These are phyloP conservation scores for Meloe dianella DNA, from an alignment of 2,888 invertebrate species.

Conservation along the genomic window DNA sequence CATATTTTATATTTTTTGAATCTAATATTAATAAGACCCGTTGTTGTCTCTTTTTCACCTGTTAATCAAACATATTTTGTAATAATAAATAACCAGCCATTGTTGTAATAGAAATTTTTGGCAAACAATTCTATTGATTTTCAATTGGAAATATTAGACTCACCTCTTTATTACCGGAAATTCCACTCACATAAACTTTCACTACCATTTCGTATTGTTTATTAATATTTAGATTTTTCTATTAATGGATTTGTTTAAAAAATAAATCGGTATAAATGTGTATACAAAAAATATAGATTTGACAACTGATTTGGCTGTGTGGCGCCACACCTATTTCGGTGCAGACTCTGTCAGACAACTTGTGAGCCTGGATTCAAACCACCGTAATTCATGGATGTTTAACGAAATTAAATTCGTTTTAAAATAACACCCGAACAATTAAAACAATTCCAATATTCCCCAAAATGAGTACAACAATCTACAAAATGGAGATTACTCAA, in stretches of 20 bases:
- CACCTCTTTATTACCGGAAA: conserved; percentile 94
- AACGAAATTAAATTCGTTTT: not conserved
- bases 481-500: not conserved
- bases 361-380: conserved; percentile 25
- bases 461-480: not conserved
- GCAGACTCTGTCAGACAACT: conserved; percentile 21
- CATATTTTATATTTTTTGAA: conserved; percentile 87
- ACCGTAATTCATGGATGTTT: not conserved
- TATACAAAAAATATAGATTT: conserved; percentile 30
- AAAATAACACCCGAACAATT: not conserved
- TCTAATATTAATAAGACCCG: conserved; percentile 92
- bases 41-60: conserved; percentile 97
- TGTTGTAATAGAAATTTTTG: conserved; percentile 6
- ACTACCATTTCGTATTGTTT: conserved; percentile 75
- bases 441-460: not conserved
- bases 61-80: conserved; percentile 21
- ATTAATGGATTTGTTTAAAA: not conserved
- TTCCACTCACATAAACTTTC: conserved; percentile 90
- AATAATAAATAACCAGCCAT: conserved; percentile 16
- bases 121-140: conserved; percentile 7
- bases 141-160: conserved; percentile 52
- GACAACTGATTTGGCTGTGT: conserved; percentile 40
- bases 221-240: too few relatives aligned
- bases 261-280: conserved; percentile 28
- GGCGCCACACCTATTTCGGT: conserved; percentile 43